These are phyloP conservation scores for Pseudobourletiella spinata DNA, from an alignment of 1,140 invertebrate genomes.

Conservation along the genomic window DNA sequence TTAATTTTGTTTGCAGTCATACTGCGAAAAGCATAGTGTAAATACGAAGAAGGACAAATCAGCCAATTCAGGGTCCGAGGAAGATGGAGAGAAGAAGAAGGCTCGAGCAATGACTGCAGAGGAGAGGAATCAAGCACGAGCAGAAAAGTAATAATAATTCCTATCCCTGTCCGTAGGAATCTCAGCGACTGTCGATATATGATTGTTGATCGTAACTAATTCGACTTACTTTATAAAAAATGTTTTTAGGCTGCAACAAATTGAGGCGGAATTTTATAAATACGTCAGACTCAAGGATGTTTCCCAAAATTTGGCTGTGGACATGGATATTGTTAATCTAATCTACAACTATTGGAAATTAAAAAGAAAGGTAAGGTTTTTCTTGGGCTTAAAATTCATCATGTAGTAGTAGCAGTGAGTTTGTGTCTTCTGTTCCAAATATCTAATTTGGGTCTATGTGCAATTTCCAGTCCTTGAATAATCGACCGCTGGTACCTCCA, in stretches of 20 bases:
- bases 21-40: constrained; percentile 92
- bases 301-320: constrained; percentile 37
- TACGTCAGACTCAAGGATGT: constrained; percentile 72
- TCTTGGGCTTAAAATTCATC: not conserved
- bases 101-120: constrained; percentile 83
- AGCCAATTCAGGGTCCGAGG: constrained; percentile 60
- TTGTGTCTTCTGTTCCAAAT: too few relatives aligned
- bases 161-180: too few relatives aligned
- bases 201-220: too few relatives aligned
- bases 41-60: constrained; percentile 71
- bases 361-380: constrained; percentile 55
- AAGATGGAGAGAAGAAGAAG: constrained; percentile 59
- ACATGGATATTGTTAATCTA: constrained; percentile 45
- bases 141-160: constrained; percentile 56
- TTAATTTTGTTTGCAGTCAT: constrained; percentile 52
- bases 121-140: constrained; percentile 75
- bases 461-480: constrained; percentile 59
- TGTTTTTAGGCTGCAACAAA: constrained; percentile 69
- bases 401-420: too few relatives aligned
- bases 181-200: too few relatives aligned
- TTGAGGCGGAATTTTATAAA: constrained; percentile 87
- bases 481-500: constrained; percentile 78
- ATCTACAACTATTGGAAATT: constrained; percentile 82
- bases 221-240: too few relatives aligned
- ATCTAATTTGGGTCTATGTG: too few relatives aligned